A percentile compares a stretch with the other conserved stretches of the same genome.
Conservation (phyloP, 2,113 vertebrate species). For the Siphamia tubifer region DNA sequence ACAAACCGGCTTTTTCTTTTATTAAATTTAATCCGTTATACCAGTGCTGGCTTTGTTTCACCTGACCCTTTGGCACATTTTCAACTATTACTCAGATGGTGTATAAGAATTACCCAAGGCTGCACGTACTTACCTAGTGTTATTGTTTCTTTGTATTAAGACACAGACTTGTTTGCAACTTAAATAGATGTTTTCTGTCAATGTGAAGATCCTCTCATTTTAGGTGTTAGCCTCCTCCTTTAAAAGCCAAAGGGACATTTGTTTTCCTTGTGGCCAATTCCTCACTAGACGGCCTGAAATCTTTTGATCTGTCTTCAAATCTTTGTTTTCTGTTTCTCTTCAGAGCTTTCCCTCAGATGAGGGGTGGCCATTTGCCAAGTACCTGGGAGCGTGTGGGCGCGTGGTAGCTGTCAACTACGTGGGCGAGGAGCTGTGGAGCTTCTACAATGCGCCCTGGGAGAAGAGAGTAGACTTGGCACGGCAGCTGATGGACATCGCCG, state of each 20-base stretch:
- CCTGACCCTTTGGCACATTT: slow-evolving; percentile 49
- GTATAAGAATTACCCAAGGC: slow-evolving; percentile 40
- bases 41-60: slow-evolving; percentile 38
- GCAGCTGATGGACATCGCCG: slow-evolving; percentile 97
- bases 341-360: slow-evolving; percentile 98
- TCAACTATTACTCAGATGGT: slow-evolving; percentile 46
- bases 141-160: not conserved
- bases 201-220: not conserved
- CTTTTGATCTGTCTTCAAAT: slow-evolving; percentile 9
- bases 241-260: not conserved
- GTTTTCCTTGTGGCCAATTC: slow-evolving; percentile 1
- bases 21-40: slow-evolving; percentile 62
- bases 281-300: not conserved
- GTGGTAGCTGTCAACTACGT: slow-evolving; percentile 98
- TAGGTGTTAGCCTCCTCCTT: slow-evolving; percentile 10
- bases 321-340: slow-evolving; percentile 1
- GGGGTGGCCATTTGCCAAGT: slow-evolving; percentile 98
- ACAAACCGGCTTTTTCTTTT: slow-evolving; percentile 57
- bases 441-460: slow-evolving; percentile 94
- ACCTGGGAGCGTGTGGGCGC: slow-evolving; percentile 95
- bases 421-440: slow-evolving; percentile 98
- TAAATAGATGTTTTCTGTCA: slow-evolving; percentile 33
- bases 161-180: slow-evolving; percentile 8
- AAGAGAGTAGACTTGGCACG: slow-evolving; percentile 95
- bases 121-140: slow-evolving; percentile 11